Conservation (phyloP, 2,888 invertebrate species). For the Scaptomyza tumidula region DNA sequence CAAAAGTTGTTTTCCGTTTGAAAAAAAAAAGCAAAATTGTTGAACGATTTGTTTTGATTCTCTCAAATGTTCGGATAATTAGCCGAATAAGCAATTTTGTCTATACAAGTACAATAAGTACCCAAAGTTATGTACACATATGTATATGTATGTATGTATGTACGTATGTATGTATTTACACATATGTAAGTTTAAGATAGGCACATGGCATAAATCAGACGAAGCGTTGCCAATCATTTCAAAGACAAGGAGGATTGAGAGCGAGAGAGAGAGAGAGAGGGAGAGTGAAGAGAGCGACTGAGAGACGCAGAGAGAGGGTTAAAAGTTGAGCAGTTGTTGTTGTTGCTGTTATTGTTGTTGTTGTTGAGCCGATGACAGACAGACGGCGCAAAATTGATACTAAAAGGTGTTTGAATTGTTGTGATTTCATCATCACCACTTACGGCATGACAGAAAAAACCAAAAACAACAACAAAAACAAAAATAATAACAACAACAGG, state of each 20-base stretch:
- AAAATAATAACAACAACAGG: conserved; percentile 8
- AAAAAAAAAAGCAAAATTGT: neutral
- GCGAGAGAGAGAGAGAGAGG: neutral
- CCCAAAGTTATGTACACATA: neutral
- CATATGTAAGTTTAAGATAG: conserved; percentile 14
- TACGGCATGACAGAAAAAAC: conserved; percentile 76
- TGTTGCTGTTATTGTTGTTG: neutral
- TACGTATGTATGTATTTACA: neutral
- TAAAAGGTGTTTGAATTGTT: conserved; percentile 80
- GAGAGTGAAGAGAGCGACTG: neutral
- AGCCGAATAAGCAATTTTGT: conserved; percentile 13
- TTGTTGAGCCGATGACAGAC: conserved; percentile 56
- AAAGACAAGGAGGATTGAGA: neutral
- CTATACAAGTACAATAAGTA: conserved; percentile 13
- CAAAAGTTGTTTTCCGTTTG: neutral
- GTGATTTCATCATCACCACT: conserved; percentile 79
- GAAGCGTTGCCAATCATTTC: conserved; percentile 7
- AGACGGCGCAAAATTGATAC: conserved; percentile 74
- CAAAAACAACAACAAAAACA: conserved; percentile 65
- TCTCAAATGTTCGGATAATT: conserved; percentile 5
- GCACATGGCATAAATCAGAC: conserved; percentile 21
- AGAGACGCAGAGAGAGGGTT: conserved; percentile 1
- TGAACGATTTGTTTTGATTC: conserved; percentile 11
- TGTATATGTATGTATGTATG: neutral
- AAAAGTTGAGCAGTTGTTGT: neutral